These are phyloP conservation scores for Anastrepha ludens DNA, from an alignment of 1,140 invertebrate species.

Conservation along the genomic window DNA sequence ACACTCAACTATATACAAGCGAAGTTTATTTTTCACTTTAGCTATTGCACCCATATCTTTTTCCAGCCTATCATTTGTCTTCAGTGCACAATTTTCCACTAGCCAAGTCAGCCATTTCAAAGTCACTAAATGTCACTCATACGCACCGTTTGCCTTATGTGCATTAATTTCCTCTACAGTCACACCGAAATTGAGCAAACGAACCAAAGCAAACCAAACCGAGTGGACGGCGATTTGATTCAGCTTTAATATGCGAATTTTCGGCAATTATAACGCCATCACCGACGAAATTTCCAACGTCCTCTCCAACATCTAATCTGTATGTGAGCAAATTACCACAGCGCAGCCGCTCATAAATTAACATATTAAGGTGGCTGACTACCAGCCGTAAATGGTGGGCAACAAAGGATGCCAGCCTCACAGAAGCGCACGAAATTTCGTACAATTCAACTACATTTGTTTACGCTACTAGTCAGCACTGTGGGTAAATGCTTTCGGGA, in stretches of 20 bases:
- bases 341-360: conserved; percentile 51
- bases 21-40: too few species aligned
- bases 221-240: background rate
- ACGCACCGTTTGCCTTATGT: conserved; percentile 30
- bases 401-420: background rate
- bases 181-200: background rate
- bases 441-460: background rate
- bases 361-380: conserved; percentile 47
- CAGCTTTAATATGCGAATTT: conserved; percentile 42
- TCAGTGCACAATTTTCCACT: background rate
- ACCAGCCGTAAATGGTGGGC: background rate
- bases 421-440: background rate
- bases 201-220: background rate
- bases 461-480: background rate
- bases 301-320: background rate
- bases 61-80: too few species aligned
- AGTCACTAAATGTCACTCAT: conserved; percentile 42
- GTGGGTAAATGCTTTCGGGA: background rate
- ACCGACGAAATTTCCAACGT: background rate
- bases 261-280: conserved; percentile 42
- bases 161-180: background rate
- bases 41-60: too few species aligned
- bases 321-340: conserved; percentile 46
- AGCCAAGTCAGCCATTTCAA: background rate
- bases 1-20: too few species aligned